These are phyloP conservation scores for Ifrita kowaldi DNA, from an alignment of 2,113 vertebrate genomes.

Conservation along the genomic window DNA sequence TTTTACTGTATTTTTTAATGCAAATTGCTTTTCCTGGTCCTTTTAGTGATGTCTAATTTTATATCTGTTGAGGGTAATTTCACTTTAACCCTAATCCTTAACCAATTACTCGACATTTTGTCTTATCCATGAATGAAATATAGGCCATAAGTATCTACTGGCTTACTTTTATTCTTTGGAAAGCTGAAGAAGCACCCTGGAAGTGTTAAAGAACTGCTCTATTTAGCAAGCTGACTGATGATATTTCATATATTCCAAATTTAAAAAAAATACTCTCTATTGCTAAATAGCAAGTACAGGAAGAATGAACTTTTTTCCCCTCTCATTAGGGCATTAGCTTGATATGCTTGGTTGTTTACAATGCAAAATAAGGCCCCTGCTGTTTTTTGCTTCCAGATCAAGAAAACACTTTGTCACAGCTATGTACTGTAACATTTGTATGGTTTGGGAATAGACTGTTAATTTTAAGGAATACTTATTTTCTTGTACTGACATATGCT, in stretches of 20 bases:
- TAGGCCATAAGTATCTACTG: background rate
- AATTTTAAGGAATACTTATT: background rate
- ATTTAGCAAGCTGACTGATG: background rate
- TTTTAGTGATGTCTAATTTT: background rate
- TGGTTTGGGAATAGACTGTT: background rate
- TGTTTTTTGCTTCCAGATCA: background rate
- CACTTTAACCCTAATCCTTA: slow-evolving; percentile 4
- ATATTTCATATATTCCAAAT: background rate
- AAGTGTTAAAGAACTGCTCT: background rate
- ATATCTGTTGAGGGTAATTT: background rate
- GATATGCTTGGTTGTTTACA: background rate
- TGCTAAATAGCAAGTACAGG: background rate
- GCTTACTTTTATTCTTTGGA: background rate
- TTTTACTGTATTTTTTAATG: background rate
- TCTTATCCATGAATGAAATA: background rate
- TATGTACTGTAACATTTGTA: background rate
- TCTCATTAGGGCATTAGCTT: background rate
- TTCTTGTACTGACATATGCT: background rate
- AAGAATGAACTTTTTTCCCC: background rate
- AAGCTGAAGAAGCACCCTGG: background rate
- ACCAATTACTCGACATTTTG: slow-evolving; percentile 16
- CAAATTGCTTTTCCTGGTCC: background rate
- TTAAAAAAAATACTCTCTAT: background rate
- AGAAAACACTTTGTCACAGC: background rate
- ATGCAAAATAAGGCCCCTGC: background rate